Evolutionary conservation across 1,140 invertebrate genomes (phyloP), one percentile per base, ranked within the genome.

Genomic region (Panagrolaimus sp.): DNA sequence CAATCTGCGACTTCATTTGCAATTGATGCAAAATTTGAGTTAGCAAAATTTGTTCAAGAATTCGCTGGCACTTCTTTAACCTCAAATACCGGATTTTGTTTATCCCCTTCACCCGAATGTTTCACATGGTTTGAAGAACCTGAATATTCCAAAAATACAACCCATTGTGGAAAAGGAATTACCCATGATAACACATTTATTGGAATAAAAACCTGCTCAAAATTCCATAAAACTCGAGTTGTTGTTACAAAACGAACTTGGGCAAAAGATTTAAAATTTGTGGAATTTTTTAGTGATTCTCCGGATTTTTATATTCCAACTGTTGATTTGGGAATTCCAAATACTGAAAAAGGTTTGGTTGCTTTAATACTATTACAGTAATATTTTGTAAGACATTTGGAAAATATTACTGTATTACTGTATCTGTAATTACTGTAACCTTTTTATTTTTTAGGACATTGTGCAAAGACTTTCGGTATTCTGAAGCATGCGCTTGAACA

Each of bases 361-460:
- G 32, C 7, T 38, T 38, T 38, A 38, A 38, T 38, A 4, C 32
- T 38, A 4, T n/a, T n/a, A n/a, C n/a, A n/a, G n/a, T n/a, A n/a
- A n/a, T n/a, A n/a, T n/a, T n/a, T n/a, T n/a, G n/a, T n/a, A n/a
- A n/a, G n/a, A n/a, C n/a, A n/a, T n/a, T n/a, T n/a, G n/a, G n/a
- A n/a, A n/a, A n/a, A n/a, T n/a, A n/a, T n/a, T n/a, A n/a, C n/a
- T n/a, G n/a, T n/a, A n/a, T n/a, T n/a, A n/a, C n/a, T n/a, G n/a
- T n/a, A n/a, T n/a, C n/a, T n/a, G n/a, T n/a, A n/a, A n/a, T n/a
- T n/a, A n/a, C n/a, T n/a, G n/a, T n/a, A n/a, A n/a, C n/a, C n/a
- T n/a, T n/a, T n/a, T n/a, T n/a, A n/a, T n/a, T n/a, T 69, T 69
- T 8, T 9, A 71, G 71, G 71, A 14, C 71, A 73, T 70, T 73